Percentiles rank a stretch among this genome's conserved stretches.
phyloP scores from a whole-genome alignment of 2,888 invertebrate species.

The Amphiduros pacificus region DNA sequence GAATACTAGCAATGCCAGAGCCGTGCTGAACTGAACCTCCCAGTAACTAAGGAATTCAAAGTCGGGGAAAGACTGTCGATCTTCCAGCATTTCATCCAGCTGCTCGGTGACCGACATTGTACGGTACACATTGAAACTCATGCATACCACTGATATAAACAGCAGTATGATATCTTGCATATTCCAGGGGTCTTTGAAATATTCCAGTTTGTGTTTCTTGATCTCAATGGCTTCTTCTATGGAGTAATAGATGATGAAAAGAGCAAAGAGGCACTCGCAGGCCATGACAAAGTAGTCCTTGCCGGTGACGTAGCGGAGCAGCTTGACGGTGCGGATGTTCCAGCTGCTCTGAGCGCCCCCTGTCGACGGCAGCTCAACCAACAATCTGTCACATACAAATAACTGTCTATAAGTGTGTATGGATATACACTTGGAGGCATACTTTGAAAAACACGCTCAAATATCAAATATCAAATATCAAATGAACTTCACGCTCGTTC shows the following conservation, averaged over 20 bases:
- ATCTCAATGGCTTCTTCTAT: slow-evolving; percentile 64
- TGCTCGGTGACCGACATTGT: slow-evolving; percentile 58
- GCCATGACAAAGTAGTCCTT: slow-evolving; percentile 64
- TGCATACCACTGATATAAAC: slow-evolving; percentile 60
- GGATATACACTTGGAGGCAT: no score
- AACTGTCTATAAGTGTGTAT: no score
- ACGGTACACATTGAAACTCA: slow-evolving; percentile 63
- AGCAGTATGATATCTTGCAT: slow-evolving; percentile 69
- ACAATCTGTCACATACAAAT: slow-evolving; percentile 61
- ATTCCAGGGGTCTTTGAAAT: slow-evolving; percentile 68
- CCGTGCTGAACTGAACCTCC: slow-evolving; percentile 66
- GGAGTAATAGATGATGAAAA: slow-evolving; percentile 67
- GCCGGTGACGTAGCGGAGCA: slow-evolving; percentile 65
- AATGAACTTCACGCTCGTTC: no score
- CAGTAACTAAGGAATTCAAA: slow-evolving; percentile 68
- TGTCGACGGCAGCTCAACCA: slow-evolving; percentile 72
- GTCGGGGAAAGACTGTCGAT: slow-evolving; percentile 63
- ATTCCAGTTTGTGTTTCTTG: slow-evolving; percentile 58
- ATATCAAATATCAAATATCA: no score
- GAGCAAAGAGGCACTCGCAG: slow-evolving; percentile 65
- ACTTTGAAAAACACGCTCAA: no score
- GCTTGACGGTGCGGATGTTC: slow-evolving; percentile 66
- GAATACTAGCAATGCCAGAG: slow-evolving; percentile 69
- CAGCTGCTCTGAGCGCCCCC: slow-evolving; percentile 71
- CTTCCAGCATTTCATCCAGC: slow-evolving; percentile 57